These are phyloP conservation scores for Chymomyza fuscimana DNA, from an alignment of 2,888 invertebrate species.

Conservation along the genomic window DNA sequence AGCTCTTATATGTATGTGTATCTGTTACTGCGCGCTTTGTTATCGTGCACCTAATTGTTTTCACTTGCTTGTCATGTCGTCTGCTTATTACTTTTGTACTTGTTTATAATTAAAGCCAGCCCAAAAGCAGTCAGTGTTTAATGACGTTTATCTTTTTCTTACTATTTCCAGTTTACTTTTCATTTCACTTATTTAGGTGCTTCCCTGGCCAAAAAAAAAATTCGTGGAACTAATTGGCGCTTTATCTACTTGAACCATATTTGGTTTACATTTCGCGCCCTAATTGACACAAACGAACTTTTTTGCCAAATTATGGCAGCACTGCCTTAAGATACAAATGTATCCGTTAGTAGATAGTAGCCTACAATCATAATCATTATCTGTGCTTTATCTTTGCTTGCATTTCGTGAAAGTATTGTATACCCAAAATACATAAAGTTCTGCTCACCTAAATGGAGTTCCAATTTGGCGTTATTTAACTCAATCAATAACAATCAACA, in stretches of 20 bases:
- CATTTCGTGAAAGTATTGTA: not conserved
- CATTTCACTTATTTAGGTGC: not conserved
- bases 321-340: constrained; percentile 50
- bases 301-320: constrained; percentile 15
- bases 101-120: constrained; percentile 61
- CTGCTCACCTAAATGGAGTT: constrained; percentile 30
- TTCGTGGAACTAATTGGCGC: not conserved
- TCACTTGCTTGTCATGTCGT: constrained; percentile 57
- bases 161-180: not conserved
- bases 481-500: not conserved
- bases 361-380: not conserved
- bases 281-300: constrained; percentile 20
- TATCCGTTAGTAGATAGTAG: constrained; percentile 24
- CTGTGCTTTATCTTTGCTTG: not conserved
- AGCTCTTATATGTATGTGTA: constrained; percentile 16
- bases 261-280: constrained; percentile 24
- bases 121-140: not conserved
- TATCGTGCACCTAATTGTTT: constrained; percentile 70
- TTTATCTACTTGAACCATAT: not conserved
- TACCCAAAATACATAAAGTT: not conserved
- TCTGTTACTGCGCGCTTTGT: constrained; percentile 19
- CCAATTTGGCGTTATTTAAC: not conserved
- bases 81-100: constrained; percentile 63
- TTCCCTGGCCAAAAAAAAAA: not conserved
- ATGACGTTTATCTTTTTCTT: not conserved